phyloP scores from a whole-genome alignment of 2,888 invertebrate species.

The Pyrrhosoma nymphula region DNA sequence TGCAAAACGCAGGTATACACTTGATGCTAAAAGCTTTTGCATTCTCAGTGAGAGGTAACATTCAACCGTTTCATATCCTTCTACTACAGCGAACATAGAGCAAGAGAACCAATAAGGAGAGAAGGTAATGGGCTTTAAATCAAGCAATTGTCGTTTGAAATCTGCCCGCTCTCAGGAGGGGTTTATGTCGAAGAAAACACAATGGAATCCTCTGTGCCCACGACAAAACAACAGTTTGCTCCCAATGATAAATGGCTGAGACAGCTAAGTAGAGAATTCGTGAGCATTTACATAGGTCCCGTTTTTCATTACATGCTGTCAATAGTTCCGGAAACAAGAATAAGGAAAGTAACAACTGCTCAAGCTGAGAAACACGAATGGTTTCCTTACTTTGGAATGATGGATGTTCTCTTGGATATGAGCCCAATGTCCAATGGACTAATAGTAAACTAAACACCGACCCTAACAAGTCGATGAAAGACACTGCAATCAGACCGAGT shows the following conservation, averaged over 20 bases:
- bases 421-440: not conserved
- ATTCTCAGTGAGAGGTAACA: not conserved
- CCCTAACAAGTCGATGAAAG: not conserved
- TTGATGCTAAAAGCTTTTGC: not conserved
- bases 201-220: not conserved
- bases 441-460: not conserved
- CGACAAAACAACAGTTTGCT: conserved; percentile 14
- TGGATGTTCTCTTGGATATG: not conserved
- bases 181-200: conserved; percentile 11
- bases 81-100: not conserved
- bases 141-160: conserved; percentile 28
- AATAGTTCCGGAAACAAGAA: conserved; percentile 55
- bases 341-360: conserved; percentile 38
- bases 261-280: conserved; percentile 3
- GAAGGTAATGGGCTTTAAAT: conserved; percentile 25
- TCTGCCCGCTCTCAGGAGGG: not conserved
- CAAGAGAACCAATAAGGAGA: not conserved
- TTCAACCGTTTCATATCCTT: not conserved
- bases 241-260: conserved; percentile 27
- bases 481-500: not conserved
- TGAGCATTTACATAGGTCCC: conserved; percentile 40
- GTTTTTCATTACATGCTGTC: conserved; percentile 61
- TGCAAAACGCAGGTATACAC: not conserved
- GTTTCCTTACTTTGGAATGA: conserved; percentile 17
- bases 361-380: conserved; percentile 59